Conservation (phyloP, 2,113 vertebrate genomes). For the Otus sunia region DNA sequence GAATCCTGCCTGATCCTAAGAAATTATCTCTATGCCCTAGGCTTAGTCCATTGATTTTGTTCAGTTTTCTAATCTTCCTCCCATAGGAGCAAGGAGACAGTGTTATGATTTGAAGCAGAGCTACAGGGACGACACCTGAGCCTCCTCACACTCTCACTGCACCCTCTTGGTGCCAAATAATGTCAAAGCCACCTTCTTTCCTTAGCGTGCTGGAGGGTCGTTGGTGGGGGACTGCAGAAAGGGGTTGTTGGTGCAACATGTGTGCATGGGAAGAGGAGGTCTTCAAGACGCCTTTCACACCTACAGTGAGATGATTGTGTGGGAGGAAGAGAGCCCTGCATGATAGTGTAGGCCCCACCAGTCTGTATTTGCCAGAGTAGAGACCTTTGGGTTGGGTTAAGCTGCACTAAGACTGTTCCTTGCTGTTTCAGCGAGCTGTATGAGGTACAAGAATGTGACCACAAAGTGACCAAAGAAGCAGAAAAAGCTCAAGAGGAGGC, state of each 20-base stretch:
- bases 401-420: not conserved
- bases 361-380: not conserved
- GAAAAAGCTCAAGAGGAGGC: slow-evolving; percentile 71
- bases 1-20: not conserved
- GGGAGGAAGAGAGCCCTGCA: not conserved
- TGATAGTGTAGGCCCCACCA: not conserved
- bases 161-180: not conserved
- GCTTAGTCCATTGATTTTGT: not conserved
- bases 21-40: not conserved
- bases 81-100: not conserved
- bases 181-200: not conserved
- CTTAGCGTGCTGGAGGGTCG: fast-evolving
- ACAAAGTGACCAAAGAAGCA: slow-evolving; percentile 75
- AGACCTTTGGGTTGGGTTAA: not conserved
- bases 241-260: not conserved
- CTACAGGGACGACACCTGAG: not conserved
- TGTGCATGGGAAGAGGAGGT: not conserved
- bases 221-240: not conserved
- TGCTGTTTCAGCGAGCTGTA: slow-evolving; percentile 77
- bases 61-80: not conserved
- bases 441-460: slow-evolving; percentile 75
- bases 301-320: not conserved
- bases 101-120: not conserved
- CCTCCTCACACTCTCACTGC: not conserved
- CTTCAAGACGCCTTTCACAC: not conserved